Evolutionary conservation across 2,888 invertebrate species (phyloP), one percentile per base, ranked within the genome.

Genomic region (Neoascia interrupta): DNA sequence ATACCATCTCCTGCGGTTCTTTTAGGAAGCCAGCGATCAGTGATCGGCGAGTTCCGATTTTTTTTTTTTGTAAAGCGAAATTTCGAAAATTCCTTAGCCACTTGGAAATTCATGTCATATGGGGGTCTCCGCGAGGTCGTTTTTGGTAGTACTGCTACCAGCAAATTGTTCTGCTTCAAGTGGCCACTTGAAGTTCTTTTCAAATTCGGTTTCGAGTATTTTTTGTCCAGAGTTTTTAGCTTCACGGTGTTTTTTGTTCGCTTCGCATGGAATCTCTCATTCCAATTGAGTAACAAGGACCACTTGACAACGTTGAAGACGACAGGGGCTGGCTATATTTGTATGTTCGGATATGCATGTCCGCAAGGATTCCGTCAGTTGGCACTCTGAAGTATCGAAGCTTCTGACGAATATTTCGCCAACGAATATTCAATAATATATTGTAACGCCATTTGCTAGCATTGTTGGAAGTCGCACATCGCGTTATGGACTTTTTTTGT

Each of bases 161-260:
- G 73, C 73, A 68, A n/a, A 79, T 79, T 79, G 79, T 79, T 73
- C 39, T 36, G 68, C 23, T 31, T 79, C 73, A 79, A 79, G 79
- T 73, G 79, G 79, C 61, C 79, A 79, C 79, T 79, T 79, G 54
- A 79, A 79, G 66, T 79, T 73, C 73, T 79, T 68, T 79, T 79
- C 73, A 73, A 79, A 61, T 61, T 76, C 31, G 13, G 23, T 19
- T 70, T 60, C 34, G 36, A n/a, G 15, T 54, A 49, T 74, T 60
- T 75, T 49, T 60, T 45, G 28, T 26, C 34, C 23, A 11, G 54
- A 39, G 21, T 47, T 61, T 49, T 53, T 31, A 5, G 13, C 8
- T 49, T 49, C n/a, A n/a, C n/a, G n/a, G n/a, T 13, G 37, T 41
- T 61, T 49, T 61, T 61, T 69, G 61, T 75, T 69, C 69, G 58